Evolutionary conservation across 2,797 vertebrate species (phyloP).

Genomic region (Thaleichthys pacificus): DNA sequence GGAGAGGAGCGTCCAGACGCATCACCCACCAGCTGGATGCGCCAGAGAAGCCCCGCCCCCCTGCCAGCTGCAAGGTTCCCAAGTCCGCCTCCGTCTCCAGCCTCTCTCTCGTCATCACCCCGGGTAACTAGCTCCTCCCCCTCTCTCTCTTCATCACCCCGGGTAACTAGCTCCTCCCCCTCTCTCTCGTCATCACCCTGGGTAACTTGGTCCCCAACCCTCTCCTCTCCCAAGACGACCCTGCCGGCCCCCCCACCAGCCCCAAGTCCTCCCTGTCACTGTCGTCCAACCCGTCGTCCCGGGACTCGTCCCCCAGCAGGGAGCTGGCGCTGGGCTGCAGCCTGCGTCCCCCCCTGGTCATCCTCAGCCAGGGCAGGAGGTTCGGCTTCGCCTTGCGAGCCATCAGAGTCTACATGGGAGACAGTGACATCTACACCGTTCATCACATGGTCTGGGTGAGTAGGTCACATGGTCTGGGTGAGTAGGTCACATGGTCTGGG

Average conservation of each 20-base stretch:
- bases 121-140: conserved; percentile 66
- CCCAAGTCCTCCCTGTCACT: conserved; percentile 74
- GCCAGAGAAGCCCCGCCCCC: conserved; percentile 72
- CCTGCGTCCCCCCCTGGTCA: conserved; percentile 72
- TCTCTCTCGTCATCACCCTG: background rate
- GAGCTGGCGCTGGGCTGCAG: conserved; percentile 68
- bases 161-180: background rate
- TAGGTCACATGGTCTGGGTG: background rate
- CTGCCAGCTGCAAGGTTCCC: conserved; percentile 75
- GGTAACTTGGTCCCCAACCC: background rate
- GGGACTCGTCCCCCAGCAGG: conserved; percentile 73
- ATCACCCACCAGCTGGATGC: conserved; percentile 75
- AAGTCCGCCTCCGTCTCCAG: conserved; percentile 91
- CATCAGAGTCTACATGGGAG: conserved; percentile 75
- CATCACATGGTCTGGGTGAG: conserved; percentile 78
- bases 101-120: conserved; percentile 87
- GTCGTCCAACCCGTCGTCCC: conserved; percentile 74
- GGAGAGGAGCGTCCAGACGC: conserved; percentile 74
- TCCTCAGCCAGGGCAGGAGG: conserved; percentile 74
- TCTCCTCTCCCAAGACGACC: conserved; percentile 56
- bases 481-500: background rate
- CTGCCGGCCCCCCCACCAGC: conserved; percentile 63
- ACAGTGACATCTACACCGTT: conserved; percentile 73
- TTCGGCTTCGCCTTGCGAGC: conserved; percentile 74
- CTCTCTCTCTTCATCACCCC: background rate